phyloP scores from a whole-genome alignment of 2,797 vertebrate species.

The Bovichtus variegatus region DNA sequence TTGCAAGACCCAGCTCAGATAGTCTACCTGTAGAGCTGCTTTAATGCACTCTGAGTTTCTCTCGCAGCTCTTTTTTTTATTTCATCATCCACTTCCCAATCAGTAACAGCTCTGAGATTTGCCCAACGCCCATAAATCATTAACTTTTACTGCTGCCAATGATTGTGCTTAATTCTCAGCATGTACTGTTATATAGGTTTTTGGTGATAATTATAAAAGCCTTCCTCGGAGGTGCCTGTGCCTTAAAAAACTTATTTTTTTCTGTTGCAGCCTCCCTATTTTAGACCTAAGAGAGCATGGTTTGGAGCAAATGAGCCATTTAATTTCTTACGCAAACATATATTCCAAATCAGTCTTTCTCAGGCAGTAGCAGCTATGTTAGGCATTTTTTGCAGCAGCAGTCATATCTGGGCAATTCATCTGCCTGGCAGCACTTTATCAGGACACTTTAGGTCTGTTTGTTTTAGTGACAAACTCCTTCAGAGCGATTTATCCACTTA shows the following conservation, averaged over 20 bases:
- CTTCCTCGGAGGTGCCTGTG: background rate
- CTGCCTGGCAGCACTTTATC: conserved; percentile 35
- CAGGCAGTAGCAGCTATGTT: background rate
- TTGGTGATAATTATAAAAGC: conserved; percentile 44
- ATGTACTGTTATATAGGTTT: conserved; percentile 19
- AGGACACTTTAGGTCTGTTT: conserved; percentile 42
- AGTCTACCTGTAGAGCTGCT: conserved; percentile 22
- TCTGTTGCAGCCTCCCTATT: background rate
- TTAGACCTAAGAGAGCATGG: background rate
- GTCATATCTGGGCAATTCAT: conserved; percentile 31
- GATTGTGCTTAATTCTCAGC: conserved; percentile 48
- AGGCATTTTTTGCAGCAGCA: background rate
- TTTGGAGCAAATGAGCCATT: conserved; percentile 11
- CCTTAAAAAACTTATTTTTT: conserved; percentile 25
- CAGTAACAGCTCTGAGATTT: conserved; percentile 29
- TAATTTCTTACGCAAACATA: conserved; percentile 39
- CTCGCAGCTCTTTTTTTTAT: background rate
- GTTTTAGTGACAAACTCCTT: conserved; percentile 48
- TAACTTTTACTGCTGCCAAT: conserved; percentile 74
- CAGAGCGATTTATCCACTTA: conserved; percentile 54
- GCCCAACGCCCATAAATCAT: conserved; percentile 59
- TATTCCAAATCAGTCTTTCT: conserved; percentile 17
- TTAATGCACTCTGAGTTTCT: background rate
- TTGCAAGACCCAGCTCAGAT: conserved; percentile 29
- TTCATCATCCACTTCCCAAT: conserved; percentile 33